These are phyloP conservation scores for Gallinago stenura DNA, from an alignment of 2,797 vertebrate genomes.

Conservation along the genomic window DNA sequence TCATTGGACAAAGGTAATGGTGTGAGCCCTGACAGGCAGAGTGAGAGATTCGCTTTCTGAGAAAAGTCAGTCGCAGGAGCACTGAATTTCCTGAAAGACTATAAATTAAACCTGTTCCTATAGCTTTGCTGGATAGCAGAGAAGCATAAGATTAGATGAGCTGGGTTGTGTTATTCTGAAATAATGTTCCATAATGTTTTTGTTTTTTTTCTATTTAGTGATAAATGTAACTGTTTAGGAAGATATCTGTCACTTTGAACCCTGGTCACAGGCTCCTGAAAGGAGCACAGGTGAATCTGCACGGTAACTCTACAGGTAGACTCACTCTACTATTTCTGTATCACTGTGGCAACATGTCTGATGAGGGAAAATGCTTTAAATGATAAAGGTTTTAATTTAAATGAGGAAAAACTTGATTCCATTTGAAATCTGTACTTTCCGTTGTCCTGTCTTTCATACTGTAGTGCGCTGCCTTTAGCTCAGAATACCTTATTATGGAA, in stretches of 20 bases:
- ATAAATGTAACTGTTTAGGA: background rate
- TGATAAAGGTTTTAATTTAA: background rate
- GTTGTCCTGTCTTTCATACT: background rate
- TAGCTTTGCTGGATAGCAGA: background rate
- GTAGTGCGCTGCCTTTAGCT: background rate
- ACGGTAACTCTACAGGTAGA: background rate
- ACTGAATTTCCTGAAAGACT: background rate
- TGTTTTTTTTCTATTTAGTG: background rate
- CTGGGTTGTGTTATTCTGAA: background rate
- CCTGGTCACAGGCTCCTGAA: background rate
- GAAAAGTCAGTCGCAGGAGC: background rate
- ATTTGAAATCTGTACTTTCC: background rate
- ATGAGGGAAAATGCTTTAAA: background rate
- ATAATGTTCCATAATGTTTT: background rate
- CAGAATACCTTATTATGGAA: background rate
- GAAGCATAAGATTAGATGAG: background rate
- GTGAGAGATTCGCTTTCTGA: background rate
- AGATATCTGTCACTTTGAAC: background rate
- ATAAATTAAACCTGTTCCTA: background rate
- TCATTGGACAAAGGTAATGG: conserved; percentile 3
- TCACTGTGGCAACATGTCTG: background rate
- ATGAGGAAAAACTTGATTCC: background rate
- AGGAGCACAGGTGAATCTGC: background rate
- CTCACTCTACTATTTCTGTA: accelerated
- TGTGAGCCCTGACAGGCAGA: background rate